Base-by-base conservation (phyloP, 1,140 invertebrate genomes). In the Drosophila tristis region DNA sequence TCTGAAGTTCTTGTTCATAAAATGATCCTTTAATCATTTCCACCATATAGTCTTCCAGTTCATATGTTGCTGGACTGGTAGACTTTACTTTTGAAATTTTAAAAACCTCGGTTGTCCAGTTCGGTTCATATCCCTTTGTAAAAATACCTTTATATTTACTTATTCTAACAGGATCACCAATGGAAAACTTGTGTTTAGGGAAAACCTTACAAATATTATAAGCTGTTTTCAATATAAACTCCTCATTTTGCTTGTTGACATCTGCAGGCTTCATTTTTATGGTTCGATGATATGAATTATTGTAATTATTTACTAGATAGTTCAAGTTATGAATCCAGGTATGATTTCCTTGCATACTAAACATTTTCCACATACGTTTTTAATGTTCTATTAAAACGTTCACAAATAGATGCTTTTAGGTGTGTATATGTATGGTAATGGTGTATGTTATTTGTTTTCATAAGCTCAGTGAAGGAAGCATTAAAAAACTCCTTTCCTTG, bases 401-500 rank as follows among this genome's bases (percentile, higher is more conserved):
- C 45, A 26, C 20, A 58, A 20, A 58, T 45, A 13, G 15, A 58
- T 20, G 20, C 55, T 15, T 58, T 48, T 23, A 60, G 20, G 16
- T 20, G 20, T 20, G 20, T 20, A 20, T 42, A 56, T 13, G 54
- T 56, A 26, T 44, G 23, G n/a, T 39, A 59, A 58, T 39, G 56
- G n/a, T 59, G 48, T 9, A 59, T 59, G 20, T 49, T 5, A 39
- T n/a, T 16, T 25, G 20, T 25, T 15, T 11, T 58, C 25, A 47
- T 58, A 7, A 59, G 23, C 15, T 13, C 9, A 1, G 5, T 7
- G 31, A 50, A 60, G 11, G 13, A 11, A 3, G 20, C 9, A 50
- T 50, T 60, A 25, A 60, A 49, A 50, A 60, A 49, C 35, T 50
- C 2, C 47, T 60, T 60, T 23, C 47, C 47, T 25, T 39, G 57